Base-by-base conservation (phyloP, 2,797 vertebrate genomes). In the Argentina silus region DNA sequence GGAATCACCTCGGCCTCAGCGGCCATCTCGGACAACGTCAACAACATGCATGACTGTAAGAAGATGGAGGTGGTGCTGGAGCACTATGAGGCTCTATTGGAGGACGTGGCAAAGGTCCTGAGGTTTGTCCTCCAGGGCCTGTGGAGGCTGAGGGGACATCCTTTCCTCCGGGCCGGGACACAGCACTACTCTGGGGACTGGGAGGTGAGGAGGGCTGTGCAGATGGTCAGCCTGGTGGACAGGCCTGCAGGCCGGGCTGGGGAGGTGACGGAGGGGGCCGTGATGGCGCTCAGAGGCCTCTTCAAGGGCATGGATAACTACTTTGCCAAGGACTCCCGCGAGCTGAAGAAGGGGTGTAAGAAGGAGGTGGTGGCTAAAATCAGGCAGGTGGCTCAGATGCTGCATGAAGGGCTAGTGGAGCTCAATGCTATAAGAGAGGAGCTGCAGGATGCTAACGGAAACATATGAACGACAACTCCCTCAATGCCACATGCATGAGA, bases 1-100 rank as follows among this genome's bases (percentile, higher is more conserved):
- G 93, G 93, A 0, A 87, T 94, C 68, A n/a, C 93, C 0, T 87
- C 93, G 0, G 92, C 93, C 3, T 90, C 92, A 0, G 94, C 94
- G 0, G 85, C 90, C 69, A 91, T 94, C 69, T 92, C 91, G 0
- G 93, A 94, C 67, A 93, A 89, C 0, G 83, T 93, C 0, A 86
- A 94, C 75, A 92, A 91, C 80, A 83, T 83, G 81, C 79, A 88
- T 0, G 93, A 93, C 75, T 73, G 89, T 21, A 93, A 91, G 77
- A 92, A 92, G 87, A 89, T 94, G 9, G 91, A 95, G 73, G 1
- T 9, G 0, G 68, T 94, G 0, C 81, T 93, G 10, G 63, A 75
- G 63, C 81, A 89, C 6, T 93, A 92, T 0, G 90, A 93, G 48
- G 63, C 1, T 0, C 86, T 90, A 61, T 79, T 95, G 69, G 66